A percentile compares a stretch with the other conserved stretches of the same genome.
Conservation (phyloP, 2,113 vertebrate species). For the Podarcis raffonei region DNA sequence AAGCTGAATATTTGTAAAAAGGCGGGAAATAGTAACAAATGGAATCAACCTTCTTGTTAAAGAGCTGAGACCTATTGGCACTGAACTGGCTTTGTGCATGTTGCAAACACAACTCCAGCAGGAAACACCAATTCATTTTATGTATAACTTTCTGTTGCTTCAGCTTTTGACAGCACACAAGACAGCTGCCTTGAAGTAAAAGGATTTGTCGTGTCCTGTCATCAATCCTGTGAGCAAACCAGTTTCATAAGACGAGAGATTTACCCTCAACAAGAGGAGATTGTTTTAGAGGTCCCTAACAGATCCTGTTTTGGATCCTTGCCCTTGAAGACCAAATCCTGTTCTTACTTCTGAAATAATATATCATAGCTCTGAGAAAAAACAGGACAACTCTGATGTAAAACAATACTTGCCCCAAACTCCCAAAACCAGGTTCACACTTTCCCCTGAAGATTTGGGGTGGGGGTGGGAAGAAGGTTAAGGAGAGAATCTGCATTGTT, state of each 20-base stretch:
- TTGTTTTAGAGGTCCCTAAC: neutral
- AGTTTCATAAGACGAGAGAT: neutral
- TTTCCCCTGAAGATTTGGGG: neutral
- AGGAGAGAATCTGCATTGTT: neutral
- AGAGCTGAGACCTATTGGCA: neutral
- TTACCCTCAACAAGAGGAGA: conserved; percentile 12
- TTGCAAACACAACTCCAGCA: neutral
- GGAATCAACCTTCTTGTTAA: neutral
- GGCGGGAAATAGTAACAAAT: neutral
- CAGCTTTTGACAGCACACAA: neutral
- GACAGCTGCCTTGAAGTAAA: accelerated
- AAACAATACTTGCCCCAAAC: neutral
- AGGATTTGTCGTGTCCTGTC: neutral
- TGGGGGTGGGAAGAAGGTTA: neutral
- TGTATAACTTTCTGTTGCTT: neutral
- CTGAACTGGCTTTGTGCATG: accelerated
- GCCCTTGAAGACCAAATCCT: neutral
- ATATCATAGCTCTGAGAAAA: neutral
- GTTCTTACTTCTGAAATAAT: neutral
- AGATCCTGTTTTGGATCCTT: neutral
- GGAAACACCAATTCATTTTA: neutral
- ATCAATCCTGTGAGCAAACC: neutral
- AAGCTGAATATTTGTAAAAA: neutral
- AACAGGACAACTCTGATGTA: neutral
- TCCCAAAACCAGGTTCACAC: neutral